Evolutionary conservation across 2,888 invertebrate species (phyloP), one percentile per base, ranked within the genome.

Genomic region (Carcina quercana): DNA sequence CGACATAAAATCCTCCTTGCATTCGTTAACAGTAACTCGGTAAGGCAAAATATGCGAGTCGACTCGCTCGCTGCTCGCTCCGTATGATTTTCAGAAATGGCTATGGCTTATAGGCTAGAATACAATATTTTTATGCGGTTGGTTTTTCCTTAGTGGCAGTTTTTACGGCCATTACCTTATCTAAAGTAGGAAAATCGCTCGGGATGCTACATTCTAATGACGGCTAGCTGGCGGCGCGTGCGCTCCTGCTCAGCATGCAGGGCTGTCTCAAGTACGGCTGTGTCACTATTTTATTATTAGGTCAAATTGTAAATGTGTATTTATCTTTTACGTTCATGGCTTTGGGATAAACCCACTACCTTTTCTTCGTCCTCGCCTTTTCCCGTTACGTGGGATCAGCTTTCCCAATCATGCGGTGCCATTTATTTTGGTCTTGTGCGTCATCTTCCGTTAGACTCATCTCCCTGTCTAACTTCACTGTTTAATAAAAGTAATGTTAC

Each of bases 71-170:
- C 67, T 61, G 60, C 63, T 54, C 68, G 71, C 74, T 70, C 80
- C 80, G 83, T 80, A 80, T 83, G 83, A 83, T 83, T 83, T 80
- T 83, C 83, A 82, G 82, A 83, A 82, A 79, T 74, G 82, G 78
- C 67, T 55, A 63, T 59, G 57, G 64, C 68, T 62, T 78, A 82
- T 76, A 74, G 56, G 66, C 65, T 70, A 68, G 78, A 73, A 76
- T 80, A 73, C 80, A 80, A 83, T 83, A 82, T 83, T 83, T 83
- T 80, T 83, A 83, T 82, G 71, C 73, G 43, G 55, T 60, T 28
- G 60, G 74, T 82, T 80, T 82, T 82, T 78, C 73, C 70, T 69
- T 53, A 53, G 65, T 42, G 41, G 61, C 45, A 50, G 78, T 82
- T 82, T 83, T 82, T 83, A 73, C 66, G 54, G 55, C 66, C 74